Percentiles rank a stretch among this genome's conserved stretches.
Conservation (phyloP, 2,888 invertebrate species). For the Tenthredo livida region DNA sequence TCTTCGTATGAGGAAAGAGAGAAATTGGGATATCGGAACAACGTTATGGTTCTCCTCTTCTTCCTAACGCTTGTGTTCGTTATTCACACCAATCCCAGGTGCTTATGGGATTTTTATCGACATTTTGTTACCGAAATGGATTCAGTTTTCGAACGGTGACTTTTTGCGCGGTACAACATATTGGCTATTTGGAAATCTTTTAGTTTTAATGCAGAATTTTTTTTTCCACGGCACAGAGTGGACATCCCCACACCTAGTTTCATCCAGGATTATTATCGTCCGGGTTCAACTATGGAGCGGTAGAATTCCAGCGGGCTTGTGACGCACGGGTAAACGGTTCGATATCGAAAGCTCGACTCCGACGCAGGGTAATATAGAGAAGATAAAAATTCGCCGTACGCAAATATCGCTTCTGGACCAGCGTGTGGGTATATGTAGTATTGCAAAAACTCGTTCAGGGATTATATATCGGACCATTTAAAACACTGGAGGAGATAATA, state of each 20-base stretch:
- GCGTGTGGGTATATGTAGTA: neutral
- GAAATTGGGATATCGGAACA: too few relatives aligned
- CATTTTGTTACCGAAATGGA: neutral
- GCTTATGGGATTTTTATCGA: neutral
- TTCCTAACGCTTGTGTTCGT: neutral
- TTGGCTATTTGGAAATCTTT: neutral
- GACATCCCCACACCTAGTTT: neutral
- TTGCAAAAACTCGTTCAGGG: neutral
- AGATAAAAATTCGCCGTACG: conserved; percentile 6
- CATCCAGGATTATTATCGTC: conserved; percentile 24
- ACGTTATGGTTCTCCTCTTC: neutral
- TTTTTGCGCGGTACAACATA: neutral
- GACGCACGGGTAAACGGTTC: neutral
- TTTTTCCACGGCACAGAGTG: too few relatives aligned
- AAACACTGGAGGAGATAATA: conserved; percentile 39
- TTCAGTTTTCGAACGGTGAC: neutral
- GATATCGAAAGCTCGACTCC: conserved; percentile 26
- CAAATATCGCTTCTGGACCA: conserved; percentile 11
- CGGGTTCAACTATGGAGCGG: neutral
- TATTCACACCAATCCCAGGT: neutral
- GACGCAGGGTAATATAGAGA: neutral
- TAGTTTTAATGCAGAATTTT: too few relatives aligned
- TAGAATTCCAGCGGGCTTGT: neutral
- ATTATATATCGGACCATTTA: conserved; percentile 49
- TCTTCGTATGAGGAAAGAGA: too few relatives aligned